Conservation (phyloP, 2,113 vertebrate species). For the Takifugu bimaculatus region DNA sequence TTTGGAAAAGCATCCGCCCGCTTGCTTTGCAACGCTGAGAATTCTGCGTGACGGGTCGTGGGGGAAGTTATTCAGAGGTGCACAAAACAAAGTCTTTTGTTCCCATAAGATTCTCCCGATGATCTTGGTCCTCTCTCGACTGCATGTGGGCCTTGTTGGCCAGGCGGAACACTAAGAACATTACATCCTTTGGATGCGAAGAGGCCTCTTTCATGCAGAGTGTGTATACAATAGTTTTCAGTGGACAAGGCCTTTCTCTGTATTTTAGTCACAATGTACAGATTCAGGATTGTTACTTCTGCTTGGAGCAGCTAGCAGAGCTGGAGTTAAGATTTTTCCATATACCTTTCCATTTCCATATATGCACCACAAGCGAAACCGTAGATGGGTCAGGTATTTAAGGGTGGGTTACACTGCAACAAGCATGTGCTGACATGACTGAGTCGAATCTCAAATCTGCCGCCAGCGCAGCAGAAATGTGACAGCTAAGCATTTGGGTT, state of each 20-base stretch:
- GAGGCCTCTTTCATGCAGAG: too few species aligned
- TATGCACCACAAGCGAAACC: too few species aligned
- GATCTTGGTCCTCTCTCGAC: slow-evolving; percentile 25
- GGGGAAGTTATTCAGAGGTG: slow-evolving; percentile 54
- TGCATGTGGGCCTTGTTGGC: slow-evolving; percentile 48
- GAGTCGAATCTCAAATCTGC: slow-evolving; percentile 23
- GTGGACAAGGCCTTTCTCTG: too few species aligned
- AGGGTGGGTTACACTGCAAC: too few species aligned
- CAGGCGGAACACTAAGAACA: neutral
- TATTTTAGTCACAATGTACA: too few species aligned
- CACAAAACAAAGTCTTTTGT: slow-evolving; percentile 63
- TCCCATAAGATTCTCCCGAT: slow-evolving; percentile 46
- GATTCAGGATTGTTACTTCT: too few species aligned
- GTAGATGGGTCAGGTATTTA: too few species aligned
- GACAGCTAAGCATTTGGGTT: slow-evolving; percentile 41
- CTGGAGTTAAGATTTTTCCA: too few species aligned
- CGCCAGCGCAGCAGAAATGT: slow-evolving; percentile 34
- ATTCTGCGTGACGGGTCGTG: slow-evolving; percentile 26
- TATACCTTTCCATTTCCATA: too few species aligned
- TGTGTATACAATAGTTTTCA: too few species aligned
- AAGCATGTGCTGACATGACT: slow-evolving; percentile 30
- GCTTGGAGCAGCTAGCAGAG: too few species aligned
- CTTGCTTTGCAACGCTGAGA: slow-evolving; percentile 43
- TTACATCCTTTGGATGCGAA: too few species aligned
- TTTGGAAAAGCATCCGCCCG: slow-evolving; percentile 51